Percentiles rank a stretch among this genome's conserved stretches.
phyloP scores from a whole-genome alignment of 2,888 invertebrate genomes.

The Tachina grossa region DNA sequence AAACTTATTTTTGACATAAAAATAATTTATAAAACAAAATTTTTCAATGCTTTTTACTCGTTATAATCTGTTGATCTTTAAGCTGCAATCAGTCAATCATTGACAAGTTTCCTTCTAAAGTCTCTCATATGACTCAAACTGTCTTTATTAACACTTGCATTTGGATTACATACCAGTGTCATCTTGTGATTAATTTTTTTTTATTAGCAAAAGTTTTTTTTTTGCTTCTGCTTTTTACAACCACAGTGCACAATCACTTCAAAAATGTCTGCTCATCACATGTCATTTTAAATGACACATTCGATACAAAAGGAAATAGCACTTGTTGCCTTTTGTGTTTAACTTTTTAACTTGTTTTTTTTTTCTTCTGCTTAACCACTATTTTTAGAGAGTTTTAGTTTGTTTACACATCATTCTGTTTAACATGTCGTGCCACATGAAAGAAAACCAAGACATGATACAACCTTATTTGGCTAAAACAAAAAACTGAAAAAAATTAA shows the following conservation, averaged over 20 bases:
- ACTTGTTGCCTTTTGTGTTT: constrained; percentile 31
- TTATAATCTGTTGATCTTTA: constrained; percentile 9
- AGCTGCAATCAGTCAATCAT: constrained; percentile 9
- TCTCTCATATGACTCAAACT: constrained; percentile 31
- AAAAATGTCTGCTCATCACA: constrained; percentile 35
- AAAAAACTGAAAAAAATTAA: constrained; percentile 2
- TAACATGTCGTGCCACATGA: constrained; percentile 26
- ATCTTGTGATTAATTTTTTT: constrained; percentile 2
- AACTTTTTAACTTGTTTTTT: neutral
- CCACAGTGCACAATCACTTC: constrained; percentile 3
- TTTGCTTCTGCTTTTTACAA: neutral
- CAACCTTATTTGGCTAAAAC: constrained; percentile 52
- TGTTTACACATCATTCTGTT: constrained; percentile 20
- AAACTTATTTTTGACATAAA: too few species aligned
- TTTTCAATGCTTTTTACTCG: neutral
- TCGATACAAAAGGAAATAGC: constrained; percentile 49
- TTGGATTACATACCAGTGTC: constrained; percentile 11
- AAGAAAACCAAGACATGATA: constrained; percentile 29
- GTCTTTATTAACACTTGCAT: constrained; percentile 29
- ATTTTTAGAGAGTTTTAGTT: constrained; percentile 29
- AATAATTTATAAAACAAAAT: too few species aligned
- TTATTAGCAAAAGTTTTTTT: neutral
- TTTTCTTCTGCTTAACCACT: neutral
- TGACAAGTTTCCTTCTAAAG: constrained; percentile 44
- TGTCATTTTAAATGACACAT: constrained; percentile 50